Evolutionary conservation across 1,140 invertebrate species (phyloP).

Genomic region (Scylla paramamosain): DNA sequence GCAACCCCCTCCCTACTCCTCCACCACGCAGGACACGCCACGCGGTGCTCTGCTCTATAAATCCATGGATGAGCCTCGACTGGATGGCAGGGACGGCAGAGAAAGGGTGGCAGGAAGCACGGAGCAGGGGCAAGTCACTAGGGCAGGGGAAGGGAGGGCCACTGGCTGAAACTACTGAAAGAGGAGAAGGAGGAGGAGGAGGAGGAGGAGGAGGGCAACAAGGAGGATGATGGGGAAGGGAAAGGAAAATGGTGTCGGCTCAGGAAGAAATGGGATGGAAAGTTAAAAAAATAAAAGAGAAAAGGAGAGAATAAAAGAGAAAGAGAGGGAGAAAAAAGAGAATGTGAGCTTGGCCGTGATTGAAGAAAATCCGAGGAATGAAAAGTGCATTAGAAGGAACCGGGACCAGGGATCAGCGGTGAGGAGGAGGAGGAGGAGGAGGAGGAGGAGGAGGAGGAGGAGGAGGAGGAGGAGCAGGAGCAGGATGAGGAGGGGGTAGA

Average conservation of each 20-base stretch:
- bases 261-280: background rate
- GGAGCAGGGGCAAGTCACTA: background rate
- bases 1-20: no score
- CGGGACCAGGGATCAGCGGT: background rate
- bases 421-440: background rate
- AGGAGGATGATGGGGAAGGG: no score
- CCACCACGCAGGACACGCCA: background rate
- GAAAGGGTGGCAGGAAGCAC: background rate
- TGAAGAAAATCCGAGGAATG: background rate
- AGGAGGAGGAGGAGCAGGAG: no score
- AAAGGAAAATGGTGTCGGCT: background rate
- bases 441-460: background rate
- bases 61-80: background rate
- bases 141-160: background rate
- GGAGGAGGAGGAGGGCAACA: background rate
- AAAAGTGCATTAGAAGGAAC: constrained; percentile 9
- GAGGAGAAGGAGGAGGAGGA: background rate
- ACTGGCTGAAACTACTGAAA: no score
- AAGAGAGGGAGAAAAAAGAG: background rate
- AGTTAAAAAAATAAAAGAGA: background rate
- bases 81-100: background rate
- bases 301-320: background rate
- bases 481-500: background rate
- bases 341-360: background rate
- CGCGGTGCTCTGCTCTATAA: background rate